Percentiles rank a stretch among this genome's conserved stretches.
phyloP scores from a whole-genome alignment of 2,888 invertebrate species.

The Dryadula phaetusa region DNA sequence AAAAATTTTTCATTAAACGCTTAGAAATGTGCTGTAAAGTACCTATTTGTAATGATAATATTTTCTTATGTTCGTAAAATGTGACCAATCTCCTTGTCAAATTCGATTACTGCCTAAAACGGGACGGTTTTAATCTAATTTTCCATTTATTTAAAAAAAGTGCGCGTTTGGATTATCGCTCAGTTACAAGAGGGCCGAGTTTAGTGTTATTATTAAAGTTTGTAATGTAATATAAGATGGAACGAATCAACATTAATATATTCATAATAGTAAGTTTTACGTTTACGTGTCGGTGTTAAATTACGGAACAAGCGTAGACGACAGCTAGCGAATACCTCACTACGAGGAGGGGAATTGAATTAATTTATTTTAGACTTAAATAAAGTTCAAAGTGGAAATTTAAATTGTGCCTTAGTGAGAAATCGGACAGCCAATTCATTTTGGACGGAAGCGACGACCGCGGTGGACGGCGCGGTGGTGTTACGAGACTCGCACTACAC shows the following conservation, averaged over 20 bases:
- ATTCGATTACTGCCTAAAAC: not conserved
- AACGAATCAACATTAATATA: constrained; percentile 41
- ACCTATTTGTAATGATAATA: not conserved
- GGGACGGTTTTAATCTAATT: not conserved
- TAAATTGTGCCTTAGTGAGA: constrained; percentile 83
- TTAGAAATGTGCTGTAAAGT: constrained; percentile 7
- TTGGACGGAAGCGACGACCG: constrained; percentile 55
- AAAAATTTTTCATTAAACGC: constrained; percentile 17
- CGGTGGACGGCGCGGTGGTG: constrained; percentile 40
- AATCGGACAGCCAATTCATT: constrained; percentile 71
- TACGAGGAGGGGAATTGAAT: constrained; percentile 65
- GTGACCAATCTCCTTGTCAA: constrained; percentile 25
- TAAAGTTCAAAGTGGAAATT: constrained; percentile 81
- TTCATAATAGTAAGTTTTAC: constrained; percentile 40
- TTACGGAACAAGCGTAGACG: constrained; percentile 43
- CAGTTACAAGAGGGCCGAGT: constrained; percentile 24
- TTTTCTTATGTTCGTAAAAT: constrained; percentile 2
- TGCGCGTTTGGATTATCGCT: constrained; percentile 28
- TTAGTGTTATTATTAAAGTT: constrained; percentile 41
- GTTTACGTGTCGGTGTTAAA: constrained; percentile 45
- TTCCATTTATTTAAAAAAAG: not conserved
- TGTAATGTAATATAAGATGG: constrained; percentile 40
- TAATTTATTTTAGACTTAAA: constrained; percentile 75
- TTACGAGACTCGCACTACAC: constrained; percentile 55
- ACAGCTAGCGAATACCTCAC: constrained; percentile 49